phyloP scores from a whole-genome alignment of 2,888 invertebrate genomes.

The Zaprionus bogoriensis region DNA sequence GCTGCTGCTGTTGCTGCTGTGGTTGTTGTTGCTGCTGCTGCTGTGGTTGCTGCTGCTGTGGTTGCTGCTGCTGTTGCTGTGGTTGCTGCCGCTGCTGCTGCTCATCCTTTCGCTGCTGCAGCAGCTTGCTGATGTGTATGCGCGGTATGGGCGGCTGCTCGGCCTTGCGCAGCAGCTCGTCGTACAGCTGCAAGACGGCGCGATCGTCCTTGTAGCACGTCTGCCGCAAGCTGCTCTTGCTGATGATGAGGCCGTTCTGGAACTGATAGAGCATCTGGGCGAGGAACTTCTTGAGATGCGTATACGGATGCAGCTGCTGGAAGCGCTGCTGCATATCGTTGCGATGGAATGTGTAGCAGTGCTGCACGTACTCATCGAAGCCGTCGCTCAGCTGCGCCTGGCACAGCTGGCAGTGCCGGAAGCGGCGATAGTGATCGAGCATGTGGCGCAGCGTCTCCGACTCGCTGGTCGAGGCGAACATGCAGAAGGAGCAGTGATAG shows the following conservation, averaged over 20 bases:
- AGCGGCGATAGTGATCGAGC: constrained; percentile 73
- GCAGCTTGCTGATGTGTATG: constrained; percentile 47
- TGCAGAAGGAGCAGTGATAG: constrained; percentile 84
- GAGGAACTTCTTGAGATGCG: constrained; percentile 57
- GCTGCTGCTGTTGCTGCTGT: not conserved
- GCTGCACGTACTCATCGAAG: constrained; percentile 76
- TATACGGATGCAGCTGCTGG: constrained; percentile 47
- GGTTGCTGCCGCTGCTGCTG: not conserved
- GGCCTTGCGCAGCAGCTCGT: constrained; percentile 64
- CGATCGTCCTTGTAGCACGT: constrained; percentile 56
- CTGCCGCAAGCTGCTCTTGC: constrained; percentile 63
- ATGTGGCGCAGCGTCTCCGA: constrained; percentile 82
- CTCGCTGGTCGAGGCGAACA: constrained; percentile 78
- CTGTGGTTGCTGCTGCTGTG: not conserved
- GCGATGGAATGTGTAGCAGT: constrained; percentile 67
- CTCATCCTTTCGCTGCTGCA: not conserved
- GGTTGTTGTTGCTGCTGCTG: not conserved
- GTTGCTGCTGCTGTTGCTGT: not conserved
- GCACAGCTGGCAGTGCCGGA: constrained; percentile 68
- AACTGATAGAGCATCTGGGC: constrained; percentile 72
- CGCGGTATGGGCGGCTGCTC: constrained; percentile 74
- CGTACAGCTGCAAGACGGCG: constrained; percentile 54
- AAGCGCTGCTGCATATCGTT: constrained; percentile 52
- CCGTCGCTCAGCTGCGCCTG: constrained; percentile 20
- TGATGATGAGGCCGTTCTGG: constrained; percentile 76